Conservation (phyloP, 1,140 invertebrate species). For the Pectinophora gossypiella region DNA sequence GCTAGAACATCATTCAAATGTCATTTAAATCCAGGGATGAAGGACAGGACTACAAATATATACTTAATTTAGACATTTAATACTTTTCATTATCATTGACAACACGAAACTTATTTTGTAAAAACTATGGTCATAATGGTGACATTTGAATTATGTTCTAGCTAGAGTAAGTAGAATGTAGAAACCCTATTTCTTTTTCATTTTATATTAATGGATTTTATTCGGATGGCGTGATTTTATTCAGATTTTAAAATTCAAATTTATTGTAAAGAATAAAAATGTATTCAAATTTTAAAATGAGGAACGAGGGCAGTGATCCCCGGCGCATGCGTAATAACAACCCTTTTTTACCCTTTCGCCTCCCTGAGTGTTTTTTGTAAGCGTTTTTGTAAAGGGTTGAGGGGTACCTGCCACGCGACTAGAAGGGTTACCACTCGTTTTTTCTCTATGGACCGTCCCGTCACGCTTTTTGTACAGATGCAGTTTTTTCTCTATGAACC, state of each 20-base stretch:
- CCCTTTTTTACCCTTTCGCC: constrained; percentile 71
- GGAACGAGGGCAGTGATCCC: constrained; percentile 64
- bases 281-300: constrained; percentile 52
- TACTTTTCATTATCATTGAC: no score
- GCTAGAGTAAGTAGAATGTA: no score
- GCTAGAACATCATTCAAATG: no score
- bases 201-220: no score
- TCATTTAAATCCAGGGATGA: no score
- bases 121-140: no score
- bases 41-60: no score
- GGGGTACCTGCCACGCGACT: constrained; percentile 63
- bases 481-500: constrained; percentile 55
- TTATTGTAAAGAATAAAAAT: not conserved
- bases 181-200: no score
- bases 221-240: no score
- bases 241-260: not conserved
- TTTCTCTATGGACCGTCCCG: constrained; percentile 54
- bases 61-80: no score
- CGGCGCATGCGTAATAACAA: constrained; percentile 66
- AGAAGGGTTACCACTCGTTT: constrained; percentile 32
- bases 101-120: no score
- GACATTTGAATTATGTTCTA: no score
- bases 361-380: constrained; percentile 68
- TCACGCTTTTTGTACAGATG: constrained; percentile 48
- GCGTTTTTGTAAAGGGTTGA: constrained; percentile 67